Evolutionary conservation across 2,888 invertebrate species (phyloP).

Genomic region (Nowickia ferox): DNA sequence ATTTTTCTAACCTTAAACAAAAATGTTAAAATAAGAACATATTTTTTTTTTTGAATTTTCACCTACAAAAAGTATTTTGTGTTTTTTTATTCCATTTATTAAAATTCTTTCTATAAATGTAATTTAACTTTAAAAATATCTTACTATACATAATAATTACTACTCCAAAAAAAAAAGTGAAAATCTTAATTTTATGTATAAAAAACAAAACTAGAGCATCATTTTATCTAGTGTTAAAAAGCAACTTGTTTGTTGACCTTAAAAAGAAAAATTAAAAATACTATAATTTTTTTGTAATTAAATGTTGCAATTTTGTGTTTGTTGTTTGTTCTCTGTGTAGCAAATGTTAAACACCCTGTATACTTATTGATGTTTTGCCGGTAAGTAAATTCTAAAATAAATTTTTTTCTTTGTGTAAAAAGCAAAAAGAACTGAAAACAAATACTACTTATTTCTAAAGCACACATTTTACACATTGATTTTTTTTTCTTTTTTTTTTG

Average conservation of each 20-base stretch:
- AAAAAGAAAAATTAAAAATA: slow-evolving; percentile 51
- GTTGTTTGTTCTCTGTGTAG: slow-evolving; percentile 80
- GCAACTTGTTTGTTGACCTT: slow-evolving; percentile 69
- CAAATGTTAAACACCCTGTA: slow-evolving; percentile 82
- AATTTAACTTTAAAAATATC: slow-evolving; percentile 28
- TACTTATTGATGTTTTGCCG: slow-evolving; percentile 82
- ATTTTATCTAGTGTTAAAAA: slow-evolving; percentile 58
- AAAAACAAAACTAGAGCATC: slow-evolving; percentile 53
- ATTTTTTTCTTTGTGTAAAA: slow-evolving; percentile 46
- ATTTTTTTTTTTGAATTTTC: slow-evolving; percentile 17
- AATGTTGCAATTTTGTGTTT: slow-evolving; percentile 80
- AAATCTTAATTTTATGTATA: slow-evolving; percentile 6
- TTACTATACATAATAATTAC: background rate
- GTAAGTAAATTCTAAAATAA: slow-evolving; percentile 77
- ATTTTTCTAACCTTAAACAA: slow-evolving; percentile 32
- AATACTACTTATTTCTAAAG: slow-evolving; percentile 65
- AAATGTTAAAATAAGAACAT: background rate
- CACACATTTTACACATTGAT: slow-evolving; percentile 62
- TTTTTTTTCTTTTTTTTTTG: slow-evolving; percentile 23
- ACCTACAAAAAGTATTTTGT: slow-evolving; percentile 50
- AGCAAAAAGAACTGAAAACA: slow-evolving; percentile 61
- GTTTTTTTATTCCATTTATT: slow-evolving; percentile 72
- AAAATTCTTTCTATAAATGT: slow-evolving; percentile 55
- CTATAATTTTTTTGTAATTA: slow-evolving; percentile 74
- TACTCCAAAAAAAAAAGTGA: slow-evolving; percentile 17